phyloP scores from a whole-genome alignment of 37 sponge, comb jelly and placozoan species.

The Hexactinellida sp. region DNA sequence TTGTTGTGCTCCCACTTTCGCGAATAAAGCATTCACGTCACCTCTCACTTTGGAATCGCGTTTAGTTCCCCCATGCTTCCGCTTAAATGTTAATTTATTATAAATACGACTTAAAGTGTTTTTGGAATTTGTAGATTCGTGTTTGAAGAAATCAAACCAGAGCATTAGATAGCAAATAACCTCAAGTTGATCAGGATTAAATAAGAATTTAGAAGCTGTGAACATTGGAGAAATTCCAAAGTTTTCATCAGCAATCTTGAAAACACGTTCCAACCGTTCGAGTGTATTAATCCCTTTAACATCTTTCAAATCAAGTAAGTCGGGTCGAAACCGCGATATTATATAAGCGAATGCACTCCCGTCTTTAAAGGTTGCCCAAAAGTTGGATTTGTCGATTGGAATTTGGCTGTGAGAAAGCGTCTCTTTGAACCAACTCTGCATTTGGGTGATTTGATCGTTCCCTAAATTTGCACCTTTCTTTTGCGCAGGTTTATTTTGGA shows the following conservation, averaged over 20 bases:
- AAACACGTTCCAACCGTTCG: not conserved
- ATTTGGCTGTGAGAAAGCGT: not conserved
- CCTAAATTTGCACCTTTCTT: not conserved
- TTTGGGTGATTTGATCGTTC: not conserved
- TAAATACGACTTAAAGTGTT: not conserved
- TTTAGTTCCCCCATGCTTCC: not conserved
- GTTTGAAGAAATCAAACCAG: not conserved
- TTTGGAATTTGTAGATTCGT: not conserved
- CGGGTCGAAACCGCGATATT: not conserved
- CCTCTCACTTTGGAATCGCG: not conserved
- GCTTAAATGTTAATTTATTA: not conserved
- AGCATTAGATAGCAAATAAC: not conserved
- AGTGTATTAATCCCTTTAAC: not conserved
- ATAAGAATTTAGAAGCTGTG: not conserved
- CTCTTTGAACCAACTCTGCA: not conserved
- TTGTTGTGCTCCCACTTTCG: not conserved
- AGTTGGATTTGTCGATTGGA: not conserved
- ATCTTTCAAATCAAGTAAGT: not conserved
- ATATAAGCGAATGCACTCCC: not conserved
- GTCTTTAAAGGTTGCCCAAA: not conserved
- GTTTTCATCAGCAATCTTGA: not conserved
- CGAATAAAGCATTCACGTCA: not conserved
- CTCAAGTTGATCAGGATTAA: not conserved
- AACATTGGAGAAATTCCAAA: constrained; percentile 1
- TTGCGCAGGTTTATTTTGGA: not conserved